phyloP scores from a whole-genome alignment of 2,888 invertebrate species.

The Globia sparganii region DNA sequence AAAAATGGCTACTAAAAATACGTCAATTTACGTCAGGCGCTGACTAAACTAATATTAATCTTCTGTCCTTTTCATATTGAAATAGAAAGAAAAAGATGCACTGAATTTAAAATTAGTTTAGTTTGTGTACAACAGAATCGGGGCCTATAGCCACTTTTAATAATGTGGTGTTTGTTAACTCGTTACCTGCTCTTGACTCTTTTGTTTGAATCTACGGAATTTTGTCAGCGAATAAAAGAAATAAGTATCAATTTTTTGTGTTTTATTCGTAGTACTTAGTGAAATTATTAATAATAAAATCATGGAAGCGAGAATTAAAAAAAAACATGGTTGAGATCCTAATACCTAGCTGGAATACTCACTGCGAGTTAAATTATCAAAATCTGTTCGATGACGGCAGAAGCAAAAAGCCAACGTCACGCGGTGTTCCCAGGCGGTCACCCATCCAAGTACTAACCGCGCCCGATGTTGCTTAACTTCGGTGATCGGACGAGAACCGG shows the following conservation, averaged over 20 bases:
- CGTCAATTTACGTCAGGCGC: too few relatives aligned
- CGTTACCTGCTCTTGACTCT: background rate
- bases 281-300: background rate
- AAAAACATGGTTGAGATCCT: too few relatives aligned
- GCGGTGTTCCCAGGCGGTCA: slow-evolving; percentile 87
- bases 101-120: too few relatives aligned
- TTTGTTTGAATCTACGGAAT: slow-evolving; percentile 27
- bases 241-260: slow-evolving; percentile 24
- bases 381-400: background rate
- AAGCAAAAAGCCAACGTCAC: slow-evolving; percentile 81
- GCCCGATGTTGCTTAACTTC: slow-evolving; percentile 89
- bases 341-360: too few relatives aligned
- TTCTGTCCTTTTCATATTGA: too few relatives aligned
- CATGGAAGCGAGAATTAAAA: background rate
- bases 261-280: slow-evolving; percentile 18
- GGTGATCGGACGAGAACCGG: slow-evolving; percentile 89
- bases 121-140: too few relatives aligned
- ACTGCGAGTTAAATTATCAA: too few relatives aligned
- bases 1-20: too few relatives aligned
- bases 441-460: slow-evolving; percentile 89
- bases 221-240: slow-evolving; percentile 40
- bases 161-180: background rate
- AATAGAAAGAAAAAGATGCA: too few relatives aligned
- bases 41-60: too few relatives aligned
- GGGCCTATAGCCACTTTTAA: background rate